phyloP scores from a whole-genome alignment of 1,140 invertebrate genomes.

The Drosophila persimilis region DNA sequence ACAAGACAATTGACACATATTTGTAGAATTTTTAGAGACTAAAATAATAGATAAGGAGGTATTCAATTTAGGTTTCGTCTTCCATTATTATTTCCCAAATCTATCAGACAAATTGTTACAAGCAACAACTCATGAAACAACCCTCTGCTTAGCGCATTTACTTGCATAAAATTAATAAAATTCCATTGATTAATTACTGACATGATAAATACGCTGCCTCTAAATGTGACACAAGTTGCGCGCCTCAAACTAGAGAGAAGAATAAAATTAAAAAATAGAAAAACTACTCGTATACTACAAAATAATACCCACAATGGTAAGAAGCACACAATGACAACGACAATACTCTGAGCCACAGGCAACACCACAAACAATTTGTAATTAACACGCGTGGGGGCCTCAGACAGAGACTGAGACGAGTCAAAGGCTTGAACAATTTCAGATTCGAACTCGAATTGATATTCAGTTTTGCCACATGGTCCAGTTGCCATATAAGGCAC shows the following conservation, averaged over 20 bases:
- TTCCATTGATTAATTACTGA: conserved; percentile 73
- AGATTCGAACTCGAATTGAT: conserved; percentile 38
- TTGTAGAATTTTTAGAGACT: not conserved
- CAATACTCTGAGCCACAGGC: not conserved
- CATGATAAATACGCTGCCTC: conserved; percentile 73
- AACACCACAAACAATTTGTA: conserved; percentile 76
- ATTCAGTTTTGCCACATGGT: conserved; percentile 71
- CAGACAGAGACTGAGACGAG: conserved; percentile 32
- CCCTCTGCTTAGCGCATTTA: conserved; percentile 13
- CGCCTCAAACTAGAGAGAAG: conserved; percentile 31
- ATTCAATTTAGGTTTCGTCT: not conserved
- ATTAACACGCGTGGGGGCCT: conserved; percentile 70
- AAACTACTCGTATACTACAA: conserved; percentile 31
- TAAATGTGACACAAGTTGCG: conserved; percentile 73
- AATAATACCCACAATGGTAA: conserved; percentile 70
- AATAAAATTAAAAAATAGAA: conserved; percentile 35
- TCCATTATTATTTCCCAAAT: conserved; percentile 33
- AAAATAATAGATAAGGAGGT: too few species aligned
- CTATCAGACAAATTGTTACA: conserved; percentile 25
- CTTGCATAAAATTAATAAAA: conserved; percentile 50
- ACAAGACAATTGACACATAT: conserved; percentile 51
- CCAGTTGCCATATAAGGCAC: conserved; percentile 62
- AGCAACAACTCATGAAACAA: conserved; percentile 6
- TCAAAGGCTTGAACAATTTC: conserved; percentile 44
- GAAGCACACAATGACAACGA: conserved; percentile 55